A percentile compares a stretch with the other conserved stretches of the same genome.
Conservation (phyloP, 2,113 vertebrate species). For the Catharus fuscescens region DNA sequence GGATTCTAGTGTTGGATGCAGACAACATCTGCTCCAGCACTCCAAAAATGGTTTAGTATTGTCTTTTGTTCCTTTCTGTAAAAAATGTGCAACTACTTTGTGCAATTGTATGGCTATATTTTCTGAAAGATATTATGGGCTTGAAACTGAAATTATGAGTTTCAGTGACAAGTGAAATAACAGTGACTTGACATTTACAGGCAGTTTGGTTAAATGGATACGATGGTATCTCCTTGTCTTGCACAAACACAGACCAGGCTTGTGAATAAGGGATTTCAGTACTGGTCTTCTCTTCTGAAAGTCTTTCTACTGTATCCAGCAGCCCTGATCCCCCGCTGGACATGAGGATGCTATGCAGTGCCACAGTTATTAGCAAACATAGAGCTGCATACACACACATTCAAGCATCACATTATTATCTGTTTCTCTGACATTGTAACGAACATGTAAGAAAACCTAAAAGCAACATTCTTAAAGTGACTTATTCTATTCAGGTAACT, state of each 20-base stretch:
- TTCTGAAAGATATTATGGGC: not conserved
- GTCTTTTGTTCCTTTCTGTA: not conserved
- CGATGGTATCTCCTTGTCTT: not conserved
- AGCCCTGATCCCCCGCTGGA: not conserved
- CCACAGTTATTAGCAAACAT: not conserved
- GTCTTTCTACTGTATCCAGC: not conserved
- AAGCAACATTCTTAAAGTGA: not conserved
- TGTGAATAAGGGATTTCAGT: not conserved
- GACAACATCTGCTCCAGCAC: constrained; percentile 80
- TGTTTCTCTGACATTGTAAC: not conserved
- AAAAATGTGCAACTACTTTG: not conserved
- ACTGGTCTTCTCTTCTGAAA: not conserved
- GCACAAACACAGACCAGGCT: not conserved
- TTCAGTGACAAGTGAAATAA: not conserved
- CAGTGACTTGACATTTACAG: not conserved
- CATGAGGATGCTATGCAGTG: not conserved
- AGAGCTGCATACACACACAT: not conserved
- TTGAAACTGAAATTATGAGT: not conserved
- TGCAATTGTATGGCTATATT: not conserved
- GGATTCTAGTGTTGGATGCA: constrained; percentile 54
- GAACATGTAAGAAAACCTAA: not conserved
- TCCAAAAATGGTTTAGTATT: constrained; percentile 69
- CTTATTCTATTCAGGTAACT: not conserved
- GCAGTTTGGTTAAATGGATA: not conserved
- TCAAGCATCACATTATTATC: not conserved